Evolutionary conservation across 2,888 invertebrate genomes (phyloP), one percentile per base, ranked within the genome.

Genomic region (Ectemnius continuus): DNA sequence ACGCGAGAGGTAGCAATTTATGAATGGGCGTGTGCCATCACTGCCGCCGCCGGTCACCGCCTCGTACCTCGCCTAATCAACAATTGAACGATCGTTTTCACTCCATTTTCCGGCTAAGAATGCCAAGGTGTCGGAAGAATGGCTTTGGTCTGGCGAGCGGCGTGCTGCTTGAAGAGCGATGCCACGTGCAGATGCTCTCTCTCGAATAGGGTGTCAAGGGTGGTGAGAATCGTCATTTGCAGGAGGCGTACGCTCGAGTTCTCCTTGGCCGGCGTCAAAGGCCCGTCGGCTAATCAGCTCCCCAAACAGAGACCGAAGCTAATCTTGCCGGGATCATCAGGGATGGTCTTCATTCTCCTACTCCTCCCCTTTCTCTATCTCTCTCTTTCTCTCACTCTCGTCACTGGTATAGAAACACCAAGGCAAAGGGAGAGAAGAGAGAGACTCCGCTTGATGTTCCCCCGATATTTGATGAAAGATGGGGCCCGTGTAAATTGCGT

Each of bases 271-370:
- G 52, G 76, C 75, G 73, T 80, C 82, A 82, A 84, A 84, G 78
- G 75, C 60, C 73, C 75, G 74, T 61, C 77, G 71, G 79, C 76
- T 85, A 85, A 85, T 84, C 82, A 85, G 79, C 83, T 82, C 73
- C 78, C 80, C 80, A 81, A 84, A 80, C 80, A 84, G 64, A 72
- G 78, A 72, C 65, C 74, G 76, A 73, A 68, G 76, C 77, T 84
- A 81, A 85, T 84, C 84, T 84, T 81, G 76, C 76, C 73, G 74
- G 81, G 75, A 77, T 81, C 80, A 80, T 85, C 83, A 71, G 76
- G 58, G 67, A 72, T 62, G 59, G 62, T 65, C 26, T 23, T n/a
- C 58, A 47, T 56, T 36, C 36, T 52, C 14, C 52, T 5, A 5
- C 52, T 52, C 52, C 2, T 52, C 23, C 23, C 23, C 3, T 23